Evolutionary conservation across 2,113 vertebrate species (phyloP), one percentile per base, ranked within the genome.

Genomic region (Sceloporus tristichus): DNA sequence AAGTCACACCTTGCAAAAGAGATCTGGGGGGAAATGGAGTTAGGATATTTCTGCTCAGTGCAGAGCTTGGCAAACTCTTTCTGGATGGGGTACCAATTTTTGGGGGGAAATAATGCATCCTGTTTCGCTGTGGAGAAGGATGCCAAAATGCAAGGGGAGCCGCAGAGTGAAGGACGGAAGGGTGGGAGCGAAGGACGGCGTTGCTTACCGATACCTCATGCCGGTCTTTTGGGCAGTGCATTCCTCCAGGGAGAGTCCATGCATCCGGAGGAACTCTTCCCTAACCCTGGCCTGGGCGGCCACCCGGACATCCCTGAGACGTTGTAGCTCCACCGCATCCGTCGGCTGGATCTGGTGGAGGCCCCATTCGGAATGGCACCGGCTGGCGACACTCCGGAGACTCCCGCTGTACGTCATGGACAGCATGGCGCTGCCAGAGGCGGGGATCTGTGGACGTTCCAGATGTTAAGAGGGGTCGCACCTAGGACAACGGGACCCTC

Each of bases 191-290:
- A 70, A 76, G 70, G n/a, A 8, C 38, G 6, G 9, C 4, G 2
- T 29, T 62, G 85, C 98, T 99, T 98, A 99, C 99, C 98, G 98
- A 98, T 99, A 99, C 93, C 96, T 98, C 99, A 99, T 99, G 96
- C 99, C 98, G 0, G 98, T 99, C 96, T 96, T 90, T 92, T 94
- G 96, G 78, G 99, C 98, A 16, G 99, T 98, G 89, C 98, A 97
- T 92, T 98, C 95, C 70, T 98, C 98, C 96, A 99, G 93, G 21
- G 98, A 98, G 77, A 99, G 97, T 91, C 98, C 97, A 54, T 99
- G 98, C 98, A 98, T 99, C 95, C 97, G 98, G 91, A 99, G 97
- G 95, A 99, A 99, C 95, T 98, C 98, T 95, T 99, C 99, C 98
- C 98, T 98, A 91, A 98, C 99, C 96, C 98, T 98, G 94, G 98